Percentiles rank a stretch among this genome's conserved stretches.
These are phyloP conservation scores for Phasia obesa DNA, from an alignment of 2,888 invertebrate species.

Conservation along the genomic window DNA sequence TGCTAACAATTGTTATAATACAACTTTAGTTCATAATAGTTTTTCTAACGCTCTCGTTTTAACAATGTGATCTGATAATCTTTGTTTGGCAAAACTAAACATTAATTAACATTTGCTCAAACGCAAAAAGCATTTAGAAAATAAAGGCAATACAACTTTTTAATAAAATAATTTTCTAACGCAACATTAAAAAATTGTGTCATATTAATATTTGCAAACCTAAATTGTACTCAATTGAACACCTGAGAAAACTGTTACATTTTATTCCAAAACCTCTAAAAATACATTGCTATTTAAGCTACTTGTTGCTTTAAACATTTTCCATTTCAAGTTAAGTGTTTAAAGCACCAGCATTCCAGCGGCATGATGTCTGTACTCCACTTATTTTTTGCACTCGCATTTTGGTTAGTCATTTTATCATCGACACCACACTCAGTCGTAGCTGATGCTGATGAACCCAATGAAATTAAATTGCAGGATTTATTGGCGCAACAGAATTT, in stretches of 20 bases:
- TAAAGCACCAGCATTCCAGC: slow-evolving; percentile 4
- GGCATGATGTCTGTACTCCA: slow-evolving; percentile 10
- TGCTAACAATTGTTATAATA: too few species aligned
- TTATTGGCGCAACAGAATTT: slow-evolving; percentile 45
- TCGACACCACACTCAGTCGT: not conserved
- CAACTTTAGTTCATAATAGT: too few species aligned
- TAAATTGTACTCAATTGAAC: slow-evolving; percentile 10
- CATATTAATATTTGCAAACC: slow-evolving; percentile 1
- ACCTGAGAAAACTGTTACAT: not conserved
- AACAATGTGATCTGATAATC: too few species aligned
- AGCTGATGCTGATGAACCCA: slow-evolving; percentile 14
- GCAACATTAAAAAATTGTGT: not conserved
- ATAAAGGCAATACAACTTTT: not conserved
- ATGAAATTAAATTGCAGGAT: slow-evolving; percentile 43
- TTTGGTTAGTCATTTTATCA: slow-evolving; percentile 29
- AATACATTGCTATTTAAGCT: slow-evolving; percentile 10
- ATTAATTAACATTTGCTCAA: not conserved
- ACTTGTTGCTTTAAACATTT: slow-evolving; percentile 29
- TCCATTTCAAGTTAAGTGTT: slow-evolving; percentile 12
- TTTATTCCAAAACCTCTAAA: slow-evolving; percentile 12
- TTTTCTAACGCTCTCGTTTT: too few species aligned
- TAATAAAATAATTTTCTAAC: not conserved
- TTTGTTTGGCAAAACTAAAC: not conserved
- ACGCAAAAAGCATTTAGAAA: too few species aligned
- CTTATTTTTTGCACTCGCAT: slow-evolving; percentile 18